Evolutionary conservation across 2,113 vertebrate genomes (phyloP), one percentile per base, ranked within the genome.

Genomic region (Muntiacus reevesi): DNA sequence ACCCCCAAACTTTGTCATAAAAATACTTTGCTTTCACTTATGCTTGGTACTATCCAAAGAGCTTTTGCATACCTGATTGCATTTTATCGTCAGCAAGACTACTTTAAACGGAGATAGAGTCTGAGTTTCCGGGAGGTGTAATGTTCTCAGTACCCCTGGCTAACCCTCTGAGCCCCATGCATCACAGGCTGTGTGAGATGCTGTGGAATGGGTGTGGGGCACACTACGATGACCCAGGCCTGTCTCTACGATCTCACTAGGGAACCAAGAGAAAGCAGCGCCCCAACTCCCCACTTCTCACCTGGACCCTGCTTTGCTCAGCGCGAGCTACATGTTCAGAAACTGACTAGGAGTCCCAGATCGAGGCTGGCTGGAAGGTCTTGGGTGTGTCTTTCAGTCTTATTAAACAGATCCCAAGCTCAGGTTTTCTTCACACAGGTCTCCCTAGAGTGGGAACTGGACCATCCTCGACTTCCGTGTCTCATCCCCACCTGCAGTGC

Each of bases 211-310:
- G 57, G 27, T 7, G 13, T 52, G 19, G 64, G 27, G 50, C 84
- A 47, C 21, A 3, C 64, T 3, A 1, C 25, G n/a, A 81, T 19
- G 43, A 30, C 33, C 3, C 0, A 43, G 50, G 21, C 23, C 45
- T 2, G 1, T 64, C 28, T 59, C 67, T 45, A 25, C 28, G 50
- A 40, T 23, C 25, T 85, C 57, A 71, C 57, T 54, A 23, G 59
- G 5, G 2, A 12, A 36, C 19, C 19, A 9, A n/a, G 25, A 82
- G 62, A n/a, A 17, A 33, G 30, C 11, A 9, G 6, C 1, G 0
- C 8, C 30, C 50, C 25, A 23, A 1, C 14, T 3, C 14, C 71
- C 36, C 11, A 25, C 21, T 36, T 23, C 43, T 14, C 23, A 45
- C 74, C 0, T 3, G 81, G 28, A 45, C 50, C 16, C n/a, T 14